Conservation (phyloP, 2,113 vertebrate genomes). For the Callospermophilus lateralis region DNA sequence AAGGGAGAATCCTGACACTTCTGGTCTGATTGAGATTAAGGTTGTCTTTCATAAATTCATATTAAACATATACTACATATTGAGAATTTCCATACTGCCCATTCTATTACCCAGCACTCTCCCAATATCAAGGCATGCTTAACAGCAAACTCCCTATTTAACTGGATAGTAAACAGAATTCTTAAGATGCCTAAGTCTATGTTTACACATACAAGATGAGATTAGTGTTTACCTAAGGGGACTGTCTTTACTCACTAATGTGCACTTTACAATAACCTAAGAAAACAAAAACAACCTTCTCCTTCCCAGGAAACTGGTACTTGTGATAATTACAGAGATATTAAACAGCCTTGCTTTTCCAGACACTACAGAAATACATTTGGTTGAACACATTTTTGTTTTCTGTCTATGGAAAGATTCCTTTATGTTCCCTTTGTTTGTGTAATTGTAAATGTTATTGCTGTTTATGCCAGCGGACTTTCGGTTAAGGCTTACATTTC, state of each 20-base stretch:
- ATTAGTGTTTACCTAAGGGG: slow-evolving; percentile 72
- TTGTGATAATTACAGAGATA: slow-evolving; percentile 67
- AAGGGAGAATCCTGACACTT: not conserved
- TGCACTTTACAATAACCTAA: slow-evolving; percentile 76
- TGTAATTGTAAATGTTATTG: slow-evolving; percentile 66
- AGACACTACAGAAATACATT: slow-evolving; percentile 63
- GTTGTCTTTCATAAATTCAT: not conserved
- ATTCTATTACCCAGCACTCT: not conserved
- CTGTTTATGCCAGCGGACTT: slow-evolving; percentile 59
- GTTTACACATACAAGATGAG: slow-evolving; percentile 69
- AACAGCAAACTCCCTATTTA: slow-evolving; percentile 62
- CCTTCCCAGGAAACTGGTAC: slow-evolving; percentile 66
- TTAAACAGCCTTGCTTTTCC: slow-evolving; percentile 58
- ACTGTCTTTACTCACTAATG: slow-evolving; percentile 73
- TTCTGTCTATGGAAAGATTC: slow-evolving; percentile 59
- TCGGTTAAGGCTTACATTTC: slow-evolving; percentile 60
- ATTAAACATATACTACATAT: not conserved
- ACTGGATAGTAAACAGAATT: slow-evolving; percentile 69
- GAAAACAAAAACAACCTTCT: slow-evolving; percentile 77
- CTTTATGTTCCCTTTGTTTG: slow-evolving; percentile 68
- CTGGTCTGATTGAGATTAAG: not conserved
- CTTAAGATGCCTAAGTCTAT: slow-evolving; percentile 65
- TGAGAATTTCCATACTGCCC: not conserved
- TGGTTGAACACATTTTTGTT: slow-evolving; percentile 59
- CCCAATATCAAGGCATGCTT: not conserved